phyloP scores from a whole-genome alignment of 2,797 vertebrate species.

The Numenius phaeopus region DNA sequence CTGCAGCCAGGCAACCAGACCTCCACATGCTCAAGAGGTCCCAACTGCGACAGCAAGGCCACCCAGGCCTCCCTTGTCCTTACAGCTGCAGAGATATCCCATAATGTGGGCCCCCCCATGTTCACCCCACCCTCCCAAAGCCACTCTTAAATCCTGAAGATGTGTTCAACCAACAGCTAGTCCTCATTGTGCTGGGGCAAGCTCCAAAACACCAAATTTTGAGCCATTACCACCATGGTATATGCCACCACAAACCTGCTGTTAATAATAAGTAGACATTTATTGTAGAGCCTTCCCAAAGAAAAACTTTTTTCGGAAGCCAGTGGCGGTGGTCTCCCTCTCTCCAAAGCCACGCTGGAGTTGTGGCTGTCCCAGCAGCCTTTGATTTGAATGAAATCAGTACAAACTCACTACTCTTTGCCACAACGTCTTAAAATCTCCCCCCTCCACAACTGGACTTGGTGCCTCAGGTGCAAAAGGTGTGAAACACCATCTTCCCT shows the following conservation, averaged over 20 bases:
- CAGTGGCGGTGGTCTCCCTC: neutral
- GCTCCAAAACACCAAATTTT: neutral
- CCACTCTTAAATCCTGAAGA: neutral
- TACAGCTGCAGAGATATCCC: neutral
- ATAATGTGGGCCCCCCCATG: accelerated
- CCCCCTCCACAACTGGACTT: accelerated
- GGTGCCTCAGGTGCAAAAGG: neutral
- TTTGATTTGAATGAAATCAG: neutral
- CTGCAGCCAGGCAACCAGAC: neutral
- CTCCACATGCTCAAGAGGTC: neutral
- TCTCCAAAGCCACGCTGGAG: neutral
- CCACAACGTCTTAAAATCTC: neutral
- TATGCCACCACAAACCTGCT: neutral
- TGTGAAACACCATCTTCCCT: neutral
- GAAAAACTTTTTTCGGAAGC: neutral
- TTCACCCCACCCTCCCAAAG: neutral
- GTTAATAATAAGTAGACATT: accelerated
- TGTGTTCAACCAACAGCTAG: neutral
- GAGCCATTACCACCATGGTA: neutral
- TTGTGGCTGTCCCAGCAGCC: neutral
- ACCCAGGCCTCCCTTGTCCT: neutral
- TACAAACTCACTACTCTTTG: neutral
- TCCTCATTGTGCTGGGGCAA: accelerated
- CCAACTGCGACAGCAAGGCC: accelerated
- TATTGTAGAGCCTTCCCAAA: neutral